Evolutionary conservation across 2,113 vertebrate species (phyloP).

Genomic region (Ia io): DNA sequence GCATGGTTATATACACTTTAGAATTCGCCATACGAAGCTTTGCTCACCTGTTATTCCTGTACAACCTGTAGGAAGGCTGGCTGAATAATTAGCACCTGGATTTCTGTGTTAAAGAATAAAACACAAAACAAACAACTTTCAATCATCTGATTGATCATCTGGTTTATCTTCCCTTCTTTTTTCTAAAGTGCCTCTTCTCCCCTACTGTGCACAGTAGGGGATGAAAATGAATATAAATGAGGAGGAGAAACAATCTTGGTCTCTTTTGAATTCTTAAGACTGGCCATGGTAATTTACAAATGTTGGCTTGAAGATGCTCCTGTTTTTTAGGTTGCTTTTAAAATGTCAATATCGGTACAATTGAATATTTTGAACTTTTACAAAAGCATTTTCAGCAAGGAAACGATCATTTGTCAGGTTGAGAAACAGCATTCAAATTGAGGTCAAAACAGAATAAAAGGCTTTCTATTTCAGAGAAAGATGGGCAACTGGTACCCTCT

Average conservation of each 20-base stretch:
- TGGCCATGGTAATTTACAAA: slow-evolving; percentile 31
- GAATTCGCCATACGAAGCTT: neutral
- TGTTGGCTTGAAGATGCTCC: neutral
- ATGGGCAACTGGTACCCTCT: neutral
- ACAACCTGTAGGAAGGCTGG: neutral
- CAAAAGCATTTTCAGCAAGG: slow-evolving; percentile 26
- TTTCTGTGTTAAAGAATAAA: slow-evolving; percentile 2
- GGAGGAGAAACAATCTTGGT: slow-evolving; percentile 59
- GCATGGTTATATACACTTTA: neutral
- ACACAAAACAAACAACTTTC: neutral
- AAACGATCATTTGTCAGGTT: neutral
- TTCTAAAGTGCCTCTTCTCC: neutral
- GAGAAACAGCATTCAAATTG: neutral
- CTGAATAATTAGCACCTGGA: slow-evolving; percentile 19
- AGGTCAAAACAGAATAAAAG: neutral
- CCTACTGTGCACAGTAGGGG: slow-evolving; percentile 45
- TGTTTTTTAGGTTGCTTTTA: neutral
- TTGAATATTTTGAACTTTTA: slow-evolving; percentile 28
- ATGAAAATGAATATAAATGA: slow-evolving; percentile 56
- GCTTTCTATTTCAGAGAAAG: neutral
- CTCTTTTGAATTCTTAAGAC: slow-evolving; percentile 41
- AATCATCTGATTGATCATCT: slow-evolving; percentile 46
- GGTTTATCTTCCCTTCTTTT: slow-evolving; percentile 64
- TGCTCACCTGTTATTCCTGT: neutral
- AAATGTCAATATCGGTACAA: neutral